Evolutionary conservation across 1,140 invertebrate species (phyloP).

Genomic region (Mactra quadrangularis): DNA sequence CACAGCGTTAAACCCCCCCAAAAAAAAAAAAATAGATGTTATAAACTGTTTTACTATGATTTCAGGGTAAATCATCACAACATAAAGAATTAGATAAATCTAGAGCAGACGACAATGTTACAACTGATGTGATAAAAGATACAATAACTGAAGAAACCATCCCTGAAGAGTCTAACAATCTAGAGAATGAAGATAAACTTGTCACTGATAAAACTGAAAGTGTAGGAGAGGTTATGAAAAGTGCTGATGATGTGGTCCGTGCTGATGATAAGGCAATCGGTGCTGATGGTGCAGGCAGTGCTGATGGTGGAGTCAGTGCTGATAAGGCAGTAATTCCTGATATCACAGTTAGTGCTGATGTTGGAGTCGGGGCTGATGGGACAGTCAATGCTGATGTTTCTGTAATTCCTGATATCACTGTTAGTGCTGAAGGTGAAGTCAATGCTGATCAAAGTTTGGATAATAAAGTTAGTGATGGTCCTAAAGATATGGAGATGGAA

Average conservation of each 20-base stretch:
- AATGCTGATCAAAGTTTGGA: background rate
- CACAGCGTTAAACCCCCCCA: too few relatives aligned
- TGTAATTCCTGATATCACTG: too few relatives aligned
- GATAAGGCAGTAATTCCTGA: too few relatives aligned
- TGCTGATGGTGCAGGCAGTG: too few relatives aligned
- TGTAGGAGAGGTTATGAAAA: background rate
- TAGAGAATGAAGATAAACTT: conserved; percentile 14
- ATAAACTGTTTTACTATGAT: too few relatives aligned
- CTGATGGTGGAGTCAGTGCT: too few relatives aligned
- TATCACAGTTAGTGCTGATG: too few relatives aligned
- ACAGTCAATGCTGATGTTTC: too few relatives aligned
- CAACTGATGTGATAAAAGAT: conserved; percentile 18
- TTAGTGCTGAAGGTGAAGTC: background rate
- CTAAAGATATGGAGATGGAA: background rate
- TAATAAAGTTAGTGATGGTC: background rate
- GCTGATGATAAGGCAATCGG: too few relatives aligned
- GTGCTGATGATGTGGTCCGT: background rate
- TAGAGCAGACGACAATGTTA: background rate
- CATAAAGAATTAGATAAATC: conserved; percentile 6
- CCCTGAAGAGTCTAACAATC: conserved; percentile 19
- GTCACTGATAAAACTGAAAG: background rate
- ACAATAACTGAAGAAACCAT: conserved; percentile 32
- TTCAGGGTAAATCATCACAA: too few relatives aligned
- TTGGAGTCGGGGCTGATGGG: too few relatives aligned
- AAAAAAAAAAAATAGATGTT: too few relatives aligned